Evolutionary conservation across 2,113 vertebrate genomes (phyloP), one percentile per base, ranked within the genome.

Genomic region (Ardeotis arabs): DNA sequence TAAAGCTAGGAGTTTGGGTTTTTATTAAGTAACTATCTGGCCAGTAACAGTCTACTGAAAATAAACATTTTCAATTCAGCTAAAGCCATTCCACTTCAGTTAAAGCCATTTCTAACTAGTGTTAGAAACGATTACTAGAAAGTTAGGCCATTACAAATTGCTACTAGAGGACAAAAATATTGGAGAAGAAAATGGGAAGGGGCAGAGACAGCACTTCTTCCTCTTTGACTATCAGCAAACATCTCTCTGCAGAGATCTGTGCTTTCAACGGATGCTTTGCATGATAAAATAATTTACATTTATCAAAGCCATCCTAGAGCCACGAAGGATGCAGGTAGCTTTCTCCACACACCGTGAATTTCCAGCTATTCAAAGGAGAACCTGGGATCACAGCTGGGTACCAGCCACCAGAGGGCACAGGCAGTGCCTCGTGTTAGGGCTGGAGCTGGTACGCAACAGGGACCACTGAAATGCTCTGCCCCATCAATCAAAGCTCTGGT

Each of bases 361-460:
- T 84, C 31, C 52, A 24, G n/a, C 52, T 64, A 33, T 24, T 44
- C 41, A 4, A 0, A 14, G 49, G 49, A 18, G 84, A 31, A 4
- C 14, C 1, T 0, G 22, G 14, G 33, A 28, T 49, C 33, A n/a
- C 33, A 24, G 6, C 5, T 24, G 64, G 41, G 44, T 72, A 60
- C 39, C 59, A 68, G 49, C 94, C 95, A 87, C 70, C 77, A 94
- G 92, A 84, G 82, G 86, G 70, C 66, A 56, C 27, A 92, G 50
- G 39, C 79, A 49, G n/a, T n/a, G 60, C 52, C 56, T 72, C 1
- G 10, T 80, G 47, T 73, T 49, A 45, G 27, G 55, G 18, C 70
- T 66, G 52, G 69, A 70, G 69, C 15, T 87, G 74, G 7, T 27
- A 2, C 3, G 20, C 52, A 33, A 5, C 18, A 39, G 44, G 50